Evolutionary conservation across 2,113 vertebrate species (phyloP).

Genomic region (Lethenteron camtschaticum): DNA sequence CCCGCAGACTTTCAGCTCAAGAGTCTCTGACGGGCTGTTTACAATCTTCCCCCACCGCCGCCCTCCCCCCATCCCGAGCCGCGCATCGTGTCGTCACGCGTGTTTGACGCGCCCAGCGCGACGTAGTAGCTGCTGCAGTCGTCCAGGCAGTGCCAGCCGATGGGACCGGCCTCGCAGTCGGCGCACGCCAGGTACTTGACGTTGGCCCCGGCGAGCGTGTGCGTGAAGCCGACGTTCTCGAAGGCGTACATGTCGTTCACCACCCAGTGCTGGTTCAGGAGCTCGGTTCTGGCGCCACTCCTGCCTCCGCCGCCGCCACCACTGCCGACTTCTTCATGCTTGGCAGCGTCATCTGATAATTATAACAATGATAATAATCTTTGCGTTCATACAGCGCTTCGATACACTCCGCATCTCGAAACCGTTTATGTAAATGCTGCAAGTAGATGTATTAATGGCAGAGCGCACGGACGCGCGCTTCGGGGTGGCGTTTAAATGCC

Average conservation of each 20-base stretch:
- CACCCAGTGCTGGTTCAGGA: constrained; percentile 61
- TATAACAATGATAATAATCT: too few species aligned
- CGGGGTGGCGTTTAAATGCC: too few species aligned
- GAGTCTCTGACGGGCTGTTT: too few species aligned
- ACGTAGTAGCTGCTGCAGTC: constrained; percentile 77
- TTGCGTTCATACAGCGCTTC: too few species aligned
- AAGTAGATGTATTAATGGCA: too few species aligned
- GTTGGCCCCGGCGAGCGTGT: constrained; percentile 44
- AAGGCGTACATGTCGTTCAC: constrained; percentile 75
- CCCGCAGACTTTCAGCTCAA: too few species aligned
- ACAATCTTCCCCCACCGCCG: too few species aligned
- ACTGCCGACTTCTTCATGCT: constrained; percentile 56
- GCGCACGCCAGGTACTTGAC: constrained; percentile 86
- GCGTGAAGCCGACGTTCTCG: constrained; percentile 89
- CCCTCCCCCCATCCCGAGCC: too few species aligned
- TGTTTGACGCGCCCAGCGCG: constrained; percentile 64
- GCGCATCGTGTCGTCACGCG: constrained; percentile 20
- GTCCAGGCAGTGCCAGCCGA: constrained; percentile 79
- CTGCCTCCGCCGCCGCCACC: constrained; percentile 21
- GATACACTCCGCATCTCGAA: too few species aligned
- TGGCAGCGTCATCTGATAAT: constrained; percentile 50
- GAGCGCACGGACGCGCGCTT: too few species aligned
- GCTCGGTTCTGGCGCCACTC: constrained; percentile 31
- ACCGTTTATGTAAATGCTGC: too few species aligned
- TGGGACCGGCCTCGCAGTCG: constrained; percentile 88